Evolutionary conservation across 1,140 invertebrate species (phyloP).

Genomic region (Hylyphantes graminicola): DNA sequence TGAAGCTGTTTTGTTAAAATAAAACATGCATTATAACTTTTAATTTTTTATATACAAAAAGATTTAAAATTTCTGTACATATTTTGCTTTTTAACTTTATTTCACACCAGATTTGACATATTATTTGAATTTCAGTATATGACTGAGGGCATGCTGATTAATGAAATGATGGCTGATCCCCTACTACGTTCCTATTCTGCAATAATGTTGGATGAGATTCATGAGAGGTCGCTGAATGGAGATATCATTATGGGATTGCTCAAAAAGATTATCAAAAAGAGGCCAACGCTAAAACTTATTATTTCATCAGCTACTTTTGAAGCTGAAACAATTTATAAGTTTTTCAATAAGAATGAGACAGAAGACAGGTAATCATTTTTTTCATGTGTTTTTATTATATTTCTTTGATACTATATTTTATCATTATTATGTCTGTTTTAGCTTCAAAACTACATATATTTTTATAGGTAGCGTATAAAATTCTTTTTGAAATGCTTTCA

Average conservation of each 20-base stretch:
- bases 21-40: too few relatives aligned
- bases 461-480: too few relatives aligned
- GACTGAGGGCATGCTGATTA: slow-evolving; percentile 93
- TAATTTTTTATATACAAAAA: not conserved
- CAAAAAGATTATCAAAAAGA: slow-evolving; percentile 91
- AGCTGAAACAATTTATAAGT: slow-evolving; percentile 85
- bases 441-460: too few relatives aligned
- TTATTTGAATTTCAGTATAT: slow-evolving; percentile 77
- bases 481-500: too few relatives aligned
- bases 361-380: slow-evolving; percentile 32
- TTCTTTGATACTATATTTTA: too few relatives aligned
- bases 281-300: slow-evolving; percentile 84
- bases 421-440: too few relatives aligned
- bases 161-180: slow-evolving; percentile 96
- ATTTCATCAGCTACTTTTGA: slow-evolving; percentile 96
- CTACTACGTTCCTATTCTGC: slow-evolving; percentile 88
- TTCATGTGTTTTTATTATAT: not conserved
- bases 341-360: slow-evolving; percentile 81
- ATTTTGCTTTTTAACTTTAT: not conserved
- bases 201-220: slow-evolving; percentile 96
- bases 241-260: slow-evolving; percentile 94
- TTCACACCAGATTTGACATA: not conserved
- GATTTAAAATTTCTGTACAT: not conserved
- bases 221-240: slow-evolving; percentile 91
- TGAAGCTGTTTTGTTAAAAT: too few relatives aligned